These are phyloP conservation scores for Gryllus bimaculatus DNA, from an alignment of 1,140 invertebrate species.

Conservation along the genomic window DNA sequence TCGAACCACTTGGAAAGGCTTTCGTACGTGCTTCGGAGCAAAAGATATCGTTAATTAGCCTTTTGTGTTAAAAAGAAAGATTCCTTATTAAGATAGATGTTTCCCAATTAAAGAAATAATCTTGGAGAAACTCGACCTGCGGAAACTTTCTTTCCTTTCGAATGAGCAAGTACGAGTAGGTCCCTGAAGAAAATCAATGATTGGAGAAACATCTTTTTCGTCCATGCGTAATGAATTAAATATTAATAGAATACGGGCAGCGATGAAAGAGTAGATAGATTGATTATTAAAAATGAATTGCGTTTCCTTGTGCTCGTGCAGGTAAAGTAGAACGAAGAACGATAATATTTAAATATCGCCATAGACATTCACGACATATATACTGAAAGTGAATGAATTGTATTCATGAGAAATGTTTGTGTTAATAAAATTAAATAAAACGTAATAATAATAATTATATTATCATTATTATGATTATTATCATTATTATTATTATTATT, in stretches of 20 bases:
- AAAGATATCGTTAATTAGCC: neutral
- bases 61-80: neutral
- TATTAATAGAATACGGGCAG: neutral
- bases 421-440: neutral
- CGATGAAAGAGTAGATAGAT: no score
- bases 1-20: no score
- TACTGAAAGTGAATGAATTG: neutral
- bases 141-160: no score
- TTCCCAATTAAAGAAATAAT: conserved; percentile 6
- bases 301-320: no score
- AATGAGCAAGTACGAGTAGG: no score
- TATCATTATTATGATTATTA: no score
- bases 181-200: neutral
- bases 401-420: neutral
- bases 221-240: neutral
- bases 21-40: no score
- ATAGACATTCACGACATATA: no score
- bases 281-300: no score
- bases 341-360: no score
- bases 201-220: neutral
- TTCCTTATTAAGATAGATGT: neutral
- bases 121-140: neutral
- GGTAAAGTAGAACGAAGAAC: no score
- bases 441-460: neutral
- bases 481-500: no score